Percentiles rank a stretch among this genome's conserved stretches.
These are phyloP conservation scores for Spinus olivaceus DNA, from an alignment of 2,797 vertebrate species.

Conservation along the genomic window DNA sequence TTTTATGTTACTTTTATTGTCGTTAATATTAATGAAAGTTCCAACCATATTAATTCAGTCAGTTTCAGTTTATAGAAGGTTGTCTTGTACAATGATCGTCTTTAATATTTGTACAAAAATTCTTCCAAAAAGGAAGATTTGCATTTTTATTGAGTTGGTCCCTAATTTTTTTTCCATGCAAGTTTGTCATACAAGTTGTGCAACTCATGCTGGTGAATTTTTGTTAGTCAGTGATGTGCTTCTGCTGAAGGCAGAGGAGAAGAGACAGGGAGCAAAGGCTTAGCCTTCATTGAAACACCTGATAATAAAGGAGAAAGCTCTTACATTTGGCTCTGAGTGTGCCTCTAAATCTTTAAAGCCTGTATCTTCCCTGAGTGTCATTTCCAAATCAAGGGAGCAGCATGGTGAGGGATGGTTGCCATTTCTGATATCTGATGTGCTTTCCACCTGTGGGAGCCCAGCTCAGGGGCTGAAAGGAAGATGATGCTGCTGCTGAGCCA, in stretches of 20 bases:
- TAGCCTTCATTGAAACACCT: not conserved
- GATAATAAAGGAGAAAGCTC: not conserved
- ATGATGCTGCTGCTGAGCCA: not conserved
- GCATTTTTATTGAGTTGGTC: not conserved
- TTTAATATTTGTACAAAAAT: not conserved
- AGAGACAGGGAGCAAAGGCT: not conserved
- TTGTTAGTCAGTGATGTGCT: not conserved
- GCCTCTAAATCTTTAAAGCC: not conserved
- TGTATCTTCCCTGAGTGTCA: accelerated
- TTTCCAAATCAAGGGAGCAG: not conserved
- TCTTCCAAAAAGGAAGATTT: not conserved
- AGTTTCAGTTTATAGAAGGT: not conserved
- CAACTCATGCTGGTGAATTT: not conserved
- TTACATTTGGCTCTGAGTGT: not conserved
- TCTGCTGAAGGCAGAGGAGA: not conserved
- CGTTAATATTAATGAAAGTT: not conserved
- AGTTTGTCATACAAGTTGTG: not conserved
- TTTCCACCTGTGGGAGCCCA: no score
- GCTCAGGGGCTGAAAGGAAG: not conserved
- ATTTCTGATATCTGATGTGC: not conserved
- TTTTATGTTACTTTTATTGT: not conserved
- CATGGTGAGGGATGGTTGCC: not conserved
- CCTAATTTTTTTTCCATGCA: not conserved
- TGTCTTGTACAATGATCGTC: not conserved
- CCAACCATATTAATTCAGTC: not conserved